phyloP scores from a whole-genome alignment of 2,888 invertebrate species.

The Anthrax anthrax region DNA sequence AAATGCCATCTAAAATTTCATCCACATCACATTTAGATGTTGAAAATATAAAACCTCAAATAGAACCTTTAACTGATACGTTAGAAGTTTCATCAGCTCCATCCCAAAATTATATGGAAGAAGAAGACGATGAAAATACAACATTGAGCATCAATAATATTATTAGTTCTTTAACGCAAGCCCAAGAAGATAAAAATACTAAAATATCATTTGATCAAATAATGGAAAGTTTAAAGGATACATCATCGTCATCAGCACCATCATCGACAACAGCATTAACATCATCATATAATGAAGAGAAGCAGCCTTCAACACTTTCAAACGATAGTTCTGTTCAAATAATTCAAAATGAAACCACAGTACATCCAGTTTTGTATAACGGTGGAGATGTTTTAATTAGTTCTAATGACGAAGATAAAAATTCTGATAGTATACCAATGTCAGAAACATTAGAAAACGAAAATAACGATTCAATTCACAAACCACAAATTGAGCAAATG shows the following conservation, averaged over 20 bases:
- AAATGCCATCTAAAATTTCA: no score
- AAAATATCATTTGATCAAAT: constrained; percentile 29
- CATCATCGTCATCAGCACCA: background rate
- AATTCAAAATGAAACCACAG: constrained; percentile 1
- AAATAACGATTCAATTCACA: background rate
- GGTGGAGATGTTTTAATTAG: background rate
- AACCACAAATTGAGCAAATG: background rate
- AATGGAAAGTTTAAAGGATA: constrained; percentile 23
- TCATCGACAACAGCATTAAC: background rate
- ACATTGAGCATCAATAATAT: constrained; percentile 2
- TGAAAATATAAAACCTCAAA: no score
- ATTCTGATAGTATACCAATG: constrained; percentile 8
- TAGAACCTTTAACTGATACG: constrained; percentile 6
- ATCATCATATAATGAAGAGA: background rate
- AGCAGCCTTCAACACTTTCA: no score
- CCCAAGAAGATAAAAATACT: constrained; percentile 19
- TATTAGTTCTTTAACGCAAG: background rate
- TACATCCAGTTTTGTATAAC: constrained; percentile 8
- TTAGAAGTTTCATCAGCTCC: constrained; percentile 10
- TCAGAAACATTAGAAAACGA: constrained; percentile 4
- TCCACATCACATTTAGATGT: no score
- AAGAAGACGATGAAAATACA: constrained; percentile 1
- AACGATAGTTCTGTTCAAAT: no score
- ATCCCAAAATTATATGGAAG: background rate
- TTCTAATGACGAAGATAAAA: background rate